Evolutionary conservation across 2,888 invertebrate genomes (phyloP).

Genomic region (Rutpela maculata): DNA sequence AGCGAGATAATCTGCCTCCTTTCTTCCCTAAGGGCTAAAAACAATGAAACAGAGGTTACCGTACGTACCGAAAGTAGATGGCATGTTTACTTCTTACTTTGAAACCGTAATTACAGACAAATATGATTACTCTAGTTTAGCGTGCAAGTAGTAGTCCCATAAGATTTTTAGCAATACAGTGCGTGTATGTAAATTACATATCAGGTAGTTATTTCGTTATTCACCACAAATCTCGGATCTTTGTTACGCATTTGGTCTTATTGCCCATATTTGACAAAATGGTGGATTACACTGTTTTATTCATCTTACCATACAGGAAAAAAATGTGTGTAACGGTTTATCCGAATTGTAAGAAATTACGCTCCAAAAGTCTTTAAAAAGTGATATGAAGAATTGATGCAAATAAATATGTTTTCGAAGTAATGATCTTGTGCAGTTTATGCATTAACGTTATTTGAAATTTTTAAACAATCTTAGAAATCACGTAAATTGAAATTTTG

Average conservation of each 20-base stretch:
- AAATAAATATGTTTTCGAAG: no score
- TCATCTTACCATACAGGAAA: no score
- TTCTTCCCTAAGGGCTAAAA: slow-evolving; percentile 33
- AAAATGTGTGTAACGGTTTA: no score
- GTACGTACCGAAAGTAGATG: slow-evolving; percentile 16
- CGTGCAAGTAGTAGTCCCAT: slow-evolving; percentile 20
- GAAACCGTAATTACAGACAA: slow-evolving; percentile 15
- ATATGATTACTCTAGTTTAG: slow-evolving; percentile 25
- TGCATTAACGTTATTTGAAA: no score
- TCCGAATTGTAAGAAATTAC: no score
- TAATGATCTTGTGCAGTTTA: no score
- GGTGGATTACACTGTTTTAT: no score
- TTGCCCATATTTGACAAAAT: no score
- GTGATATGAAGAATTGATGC: no score
- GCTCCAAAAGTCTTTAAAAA: no score
- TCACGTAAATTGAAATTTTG: no score
- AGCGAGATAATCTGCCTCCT: slow-evolving; percentile 28
- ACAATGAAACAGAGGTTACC: slow-evolving; percentile 32
- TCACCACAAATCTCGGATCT: neutral
- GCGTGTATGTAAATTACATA: slow-evolving; percentile 9
- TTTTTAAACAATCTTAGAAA: no score
- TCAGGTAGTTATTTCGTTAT: neutral
- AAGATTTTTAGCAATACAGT: slow-evolving; percentile 7
- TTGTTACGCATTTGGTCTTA: neutral
- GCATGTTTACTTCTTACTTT: slow-evolving; percentile 20